Base-by-base conservation (phyloP, 2,888 invertebrate genomes). In the Ectemnius cavifrons region DNA sequence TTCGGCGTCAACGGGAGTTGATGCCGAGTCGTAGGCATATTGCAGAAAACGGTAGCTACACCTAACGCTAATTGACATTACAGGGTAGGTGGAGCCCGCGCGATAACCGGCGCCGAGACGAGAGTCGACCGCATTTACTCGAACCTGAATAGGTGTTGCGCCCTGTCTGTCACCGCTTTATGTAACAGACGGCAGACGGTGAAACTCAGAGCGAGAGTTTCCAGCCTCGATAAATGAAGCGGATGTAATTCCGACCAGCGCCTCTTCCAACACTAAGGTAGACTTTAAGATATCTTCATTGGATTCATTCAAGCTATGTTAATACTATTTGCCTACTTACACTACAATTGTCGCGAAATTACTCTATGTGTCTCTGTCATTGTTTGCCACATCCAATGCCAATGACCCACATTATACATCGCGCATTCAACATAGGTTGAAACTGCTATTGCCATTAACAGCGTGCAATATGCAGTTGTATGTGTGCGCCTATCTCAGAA, bases 381-480 rank as follows among this genome's bases (percentile, higher is more conserved):
- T 37, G 8, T 11, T 37, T 37, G 5, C 8, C 37, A 11, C 37
- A 8, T 37, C 8, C 37, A 37, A 37, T 6, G 37, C 11, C 37
- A 37, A 37, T 37, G 37, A 37, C 37, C 5, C 11, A 37, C 37
- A 23, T 37, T 37, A 37, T 37, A 37, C 5, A 6, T 37, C 37
- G 37, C 11, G 37, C 8, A 37, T 37, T 11, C 37, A 37, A 37
- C 37, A 37, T 37, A 8, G 8, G 1, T 37, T 37, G 37, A 11
- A 45, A 66, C 56, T 28, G 56, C 58, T 63, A 72, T 77, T 58
- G 77, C 72, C 74, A 70, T 71, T 78, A 67, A 70, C 56, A 71
- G 73, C 76, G n/a, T n/a, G n/a, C n/a, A n/a, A n/a, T n/a, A n/a
- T 73, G 65, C 71, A 69, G 73, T 62, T 70, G 74, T 73, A 81